These are phyloP conservation scores for Mormyrus iriodes DNA, from an alignment of 2,113 vertebrate species.

Conservation along the genomic window DNA sequence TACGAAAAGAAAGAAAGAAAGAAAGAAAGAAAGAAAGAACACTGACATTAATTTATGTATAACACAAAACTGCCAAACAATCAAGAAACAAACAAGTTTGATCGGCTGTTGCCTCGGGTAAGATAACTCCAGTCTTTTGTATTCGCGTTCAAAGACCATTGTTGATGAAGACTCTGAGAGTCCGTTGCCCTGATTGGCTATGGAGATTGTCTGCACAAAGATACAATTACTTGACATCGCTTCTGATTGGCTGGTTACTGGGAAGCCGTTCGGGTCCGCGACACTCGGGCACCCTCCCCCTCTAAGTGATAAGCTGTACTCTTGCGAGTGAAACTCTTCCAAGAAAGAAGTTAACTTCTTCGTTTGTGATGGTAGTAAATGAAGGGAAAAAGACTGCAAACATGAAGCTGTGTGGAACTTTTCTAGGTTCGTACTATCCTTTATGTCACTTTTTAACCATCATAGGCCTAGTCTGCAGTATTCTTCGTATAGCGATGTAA, in stretches of 20 bases:
- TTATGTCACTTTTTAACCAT: not conserved
- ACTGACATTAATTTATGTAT: not conserved
- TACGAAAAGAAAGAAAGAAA: not conserved
- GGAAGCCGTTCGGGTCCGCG: conserved; percentile 25
- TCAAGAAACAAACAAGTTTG: conserved; percentile 22
- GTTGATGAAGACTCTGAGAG: conserved; percentile 53
- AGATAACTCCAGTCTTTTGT: conserved; percentile 64
- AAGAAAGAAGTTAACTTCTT: conserved; percentile 60
- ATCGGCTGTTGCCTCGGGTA: not conserved
- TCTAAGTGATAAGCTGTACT: conserved; percentile 63
- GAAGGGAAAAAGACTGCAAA: conserved; percentile 49
- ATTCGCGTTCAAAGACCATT: conserved; percentile 49
- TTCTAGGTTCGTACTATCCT: conserved; percentile 76
- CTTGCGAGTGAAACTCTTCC: conserved; percentile 70
- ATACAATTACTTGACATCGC: conserved; percentile 39
- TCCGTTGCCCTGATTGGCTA: conserved; percentile 60
- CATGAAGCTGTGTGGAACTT: conserved; percentile 85
- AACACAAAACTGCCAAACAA: not conserved
- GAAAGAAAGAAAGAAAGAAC: not conserved
- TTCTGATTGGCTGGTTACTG: conserved; percentile 63
- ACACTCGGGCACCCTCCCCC: conserved; percentile 27
- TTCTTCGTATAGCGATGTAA: not conserved
- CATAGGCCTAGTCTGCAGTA: not conserved
- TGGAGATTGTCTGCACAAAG: conserved; percentile 46
- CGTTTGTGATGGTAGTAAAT: conserved; percentile 37